A percentile compares a stretch with the other conserved stretches of the same genome.
These are phyloP conservation scores for Thryonomys swinderianus DNA, from an alignment of 2,113 vertebrate species.

Conservation along the genomic window DNA sequence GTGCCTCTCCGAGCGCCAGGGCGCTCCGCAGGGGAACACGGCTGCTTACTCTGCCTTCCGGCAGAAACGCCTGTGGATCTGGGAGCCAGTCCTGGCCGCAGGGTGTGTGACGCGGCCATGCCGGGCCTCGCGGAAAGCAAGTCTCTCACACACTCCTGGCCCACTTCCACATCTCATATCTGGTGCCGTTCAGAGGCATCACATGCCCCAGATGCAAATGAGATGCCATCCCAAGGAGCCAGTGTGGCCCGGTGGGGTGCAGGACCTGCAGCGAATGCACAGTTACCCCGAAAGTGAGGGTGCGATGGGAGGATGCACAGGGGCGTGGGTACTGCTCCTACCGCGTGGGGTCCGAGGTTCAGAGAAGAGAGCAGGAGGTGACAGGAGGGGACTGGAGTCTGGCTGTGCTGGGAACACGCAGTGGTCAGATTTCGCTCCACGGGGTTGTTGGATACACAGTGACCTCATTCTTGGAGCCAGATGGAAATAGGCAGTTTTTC, in stretches of 20 bases:
- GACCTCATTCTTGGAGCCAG: background rate
- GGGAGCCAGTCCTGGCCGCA: background rate
- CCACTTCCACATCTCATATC: background rate
- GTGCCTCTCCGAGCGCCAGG: background rate
- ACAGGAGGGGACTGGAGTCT: background rate
- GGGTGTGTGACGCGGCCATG: background rate
- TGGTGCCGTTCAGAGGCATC: background rate
- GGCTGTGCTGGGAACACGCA: background rate
- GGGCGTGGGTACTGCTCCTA: background rate
- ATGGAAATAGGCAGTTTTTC: background rate
- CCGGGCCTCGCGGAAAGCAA: background rate
- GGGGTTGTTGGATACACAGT: background rate
- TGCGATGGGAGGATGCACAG: background rate
- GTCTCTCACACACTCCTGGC: background rate
- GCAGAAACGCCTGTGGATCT: background rate
- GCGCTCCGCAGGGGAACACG: background rate
- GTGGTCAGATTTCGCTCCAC: background rate
- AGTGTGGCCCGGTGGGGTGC: fast-evolving
- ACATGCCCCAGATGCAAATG: background rate
- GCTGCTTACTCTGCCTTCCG: background rate
- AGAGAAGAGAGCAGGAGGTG: background rate
- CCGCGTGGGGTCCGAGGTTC: background rate
- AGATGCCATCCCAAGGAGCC: fast-evolving
- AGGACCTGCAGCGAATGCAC: background rate
- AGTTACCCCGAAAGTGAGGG: background rate